A percentile compares a stretch with the other conserved stretches of the same genome.
phyloP scores from a whole-genome alignment of 1,140 invertebrate species.

The Oryzaephilus surinamensis region DNA sequence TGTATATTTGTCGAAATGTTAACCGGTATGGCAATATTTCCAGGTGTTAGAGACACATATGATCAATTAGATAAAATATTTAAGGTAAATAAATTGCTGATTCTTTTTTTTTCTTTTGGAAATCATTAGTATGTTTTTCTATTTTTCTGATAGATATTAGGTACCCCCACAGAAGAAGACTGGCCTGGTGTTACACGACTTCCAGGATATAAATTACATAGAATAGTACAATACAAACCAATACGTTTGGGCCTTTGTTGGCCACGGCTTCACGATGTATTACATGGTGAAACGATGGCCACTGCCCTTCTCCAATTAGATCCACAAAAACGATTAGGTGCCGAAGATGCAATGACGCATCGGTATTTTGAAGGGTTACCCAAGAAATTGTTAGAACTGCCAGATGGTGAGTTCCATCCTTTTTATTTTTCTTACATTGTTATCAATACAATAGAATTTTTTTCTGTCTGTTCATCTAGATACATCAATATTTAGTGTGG shows the following conservation, averaged over 20 bases:
- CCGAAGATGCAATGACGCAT: constrained; percentile 78
- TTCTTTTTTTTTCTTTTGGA: too few relatives aligned
- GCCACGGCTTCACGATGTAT: constrained; percentile 76
- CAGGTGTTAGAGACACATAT: constrained; percentile 86
- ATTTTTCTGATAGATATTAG: constrained; percentile 54
- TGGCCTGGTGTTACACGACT: constrained; percentile 82
- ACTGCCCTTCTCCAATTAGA: constrained; percentile 76
- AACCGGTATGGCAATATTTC: constrained; percentile 90
- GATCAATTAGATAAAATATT: constrained; percentile 98
- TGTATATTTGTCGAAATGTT: constrained; percentile 98
- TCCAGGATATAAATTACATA: constrained; percentile 76
- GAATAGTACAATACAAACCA: constrained; percentile 62
- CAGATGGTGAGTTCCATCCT: constrained; percentile 58
- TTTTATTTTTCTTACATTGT: constrained; percentile 9
- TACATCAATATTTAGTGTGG: constrained; percentile 85
- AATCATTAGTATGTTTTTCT: too few relatives aligned
- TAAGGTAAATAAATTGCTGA: constrained; percentile 48
- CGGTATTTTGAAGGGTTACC: constrained; percentile 85
- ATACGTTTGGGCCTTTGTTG: constrained; percentile 76
- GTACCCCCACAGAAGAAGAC: constrained; percentile 82
- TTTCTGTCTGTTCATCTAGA: constrained; percentile 75
- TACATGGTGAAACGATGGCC: constrained; percentile 81
- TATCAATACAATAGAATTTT: not conserved
- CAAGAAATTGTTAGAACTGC: constrained; percentile 77
- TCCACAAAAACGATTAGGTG: constrained; percentile 76